A percentile compares a stretch with the other conserved stretches of the same genome.
Conservation (phyloP, 2,113 vertebrate genomes). For the Anhinga rufa region DNA sequence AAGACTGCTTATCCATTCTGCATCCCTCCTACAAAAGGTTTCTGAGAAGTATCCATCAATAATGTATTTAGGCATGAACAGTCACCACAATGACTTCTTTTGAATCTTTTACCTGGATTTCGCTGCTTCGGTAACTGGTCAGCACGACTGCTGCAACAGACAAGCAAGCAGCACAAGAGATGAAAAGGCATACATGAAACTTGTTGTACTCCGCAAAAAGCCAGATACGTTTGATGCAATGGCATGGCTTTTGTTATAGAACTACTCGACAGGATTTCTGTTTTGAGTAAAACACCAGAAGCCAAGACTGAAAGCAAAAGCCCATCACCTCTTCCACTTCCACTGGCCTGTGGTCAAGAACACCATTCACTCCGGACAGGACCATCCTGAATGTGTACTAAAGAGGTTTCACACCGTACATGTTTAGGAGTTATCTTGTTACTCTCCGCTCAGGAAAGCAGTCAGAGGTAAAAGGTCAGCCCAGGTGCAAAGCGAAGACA, state of each 20-base stretch:
- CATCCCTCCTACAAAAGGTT: not conserved
- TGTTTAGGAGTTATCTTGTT: not conserved
- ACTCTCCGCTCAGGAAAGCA: not conserved
- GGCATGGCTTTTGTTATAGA: not conserved
- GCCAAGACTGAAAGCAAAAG: not conserved
- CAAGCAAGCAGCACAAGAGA: not conserved
- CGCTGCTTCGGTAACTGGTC: not conserved
- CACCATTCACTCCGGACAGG: not conserved
- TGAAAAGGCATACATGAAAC: not conserved
- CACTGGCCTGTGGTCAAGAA: not conserved
- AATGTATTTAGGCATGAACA: not conserved
- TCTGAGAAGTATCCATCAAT: not conserved
- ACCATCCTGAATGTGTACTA: not conserved
- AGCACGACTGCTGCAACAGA: not conserved
- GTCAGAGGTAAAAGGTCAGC: not conserved
- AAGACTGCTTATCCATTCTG: not conserved
- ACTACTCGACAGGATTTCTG: not conserved
- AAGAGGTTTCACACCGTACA: not conserved
- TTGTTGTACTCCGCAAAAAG: not conserved
- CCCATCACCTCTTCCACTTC: not conserved
- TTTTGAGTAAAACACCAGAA: not conserved
- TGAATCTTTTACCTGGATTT: not conserved
- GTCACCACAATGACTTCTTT: not conserved
- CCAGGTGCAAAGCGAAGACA: not conserved
- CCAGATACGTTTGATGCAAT: not conserved